A percentile compares a stretch with the other conserved stretches of the same genome.
Conservation (phyloP, 2,888 invertebrate species). For the Conchocele bisecta region DNA sequence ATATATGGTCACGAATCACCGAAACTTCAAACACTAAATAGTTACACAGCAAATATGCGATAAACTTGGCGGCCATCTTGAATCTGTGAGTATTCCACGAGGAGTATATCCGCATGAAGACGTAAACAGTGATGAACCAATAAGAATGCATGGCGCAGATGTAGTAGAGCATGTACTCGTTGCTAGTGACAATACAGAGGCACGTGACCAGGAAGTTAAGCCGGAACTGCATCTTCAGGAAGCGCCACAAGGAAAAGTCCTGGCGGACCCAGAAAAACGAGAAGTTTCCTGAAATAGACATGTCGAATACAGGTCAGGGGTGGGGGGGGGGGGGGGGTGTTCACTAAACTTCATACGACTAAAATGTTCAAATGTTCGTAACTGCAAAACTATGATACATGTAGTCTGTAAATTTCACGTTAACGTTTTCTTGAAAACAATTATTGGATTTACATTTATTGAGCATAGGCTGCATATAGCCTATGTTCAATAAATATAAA, state of each 20-base stretch:
- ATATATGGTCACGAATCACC: constrained; percentile 56
- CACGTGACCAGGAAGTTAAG: constrained; percentile 74
- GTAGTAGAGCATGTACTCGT: constrained; percentile 77
- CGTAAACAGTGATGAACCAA: constrained; percentile 75
- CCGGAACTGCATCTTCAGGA: constrained; percentile 76
- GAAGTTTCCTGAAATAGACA: constrained; percentile 71
- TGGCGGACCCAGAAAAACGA: constrained; percentile 76
- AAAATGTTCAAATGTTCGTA: too few species aligned
- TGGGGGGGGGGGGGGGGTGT: too few species aligned
- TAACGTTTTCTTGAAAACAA: too few species aligned
- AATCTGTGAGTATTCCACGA: constrained; percentile 67
- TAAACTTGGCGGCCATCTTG: constrained; percentile 72
- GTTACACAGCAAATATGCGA: constrained; percentile 63
- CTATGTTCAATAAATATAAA: too few species aligned
- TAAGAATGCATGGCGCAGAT: constrained; percentile 79
- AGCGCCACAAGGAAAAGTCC: constrained; percentile 72
- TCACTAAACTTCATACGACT: too few species aligned
- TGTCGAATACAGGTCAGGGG: too few species aligned
- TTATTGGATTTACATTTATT: too few species aligned
- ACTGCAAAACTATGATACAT: too few species aligned
- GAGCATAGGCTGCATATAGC: too few species aligned
- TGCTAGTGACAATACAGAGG: constrained; percentile 66
- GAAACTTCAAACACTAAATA: constrained; percentile 70
- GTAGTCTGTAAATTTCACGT: too few species aligned
- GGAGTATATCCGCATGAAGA: constrained; percentile 66